Evolutionary conservation across 1,140 invertebrate species (phyloP).

Genomic region (Drosophila tsacasi): DNA sequence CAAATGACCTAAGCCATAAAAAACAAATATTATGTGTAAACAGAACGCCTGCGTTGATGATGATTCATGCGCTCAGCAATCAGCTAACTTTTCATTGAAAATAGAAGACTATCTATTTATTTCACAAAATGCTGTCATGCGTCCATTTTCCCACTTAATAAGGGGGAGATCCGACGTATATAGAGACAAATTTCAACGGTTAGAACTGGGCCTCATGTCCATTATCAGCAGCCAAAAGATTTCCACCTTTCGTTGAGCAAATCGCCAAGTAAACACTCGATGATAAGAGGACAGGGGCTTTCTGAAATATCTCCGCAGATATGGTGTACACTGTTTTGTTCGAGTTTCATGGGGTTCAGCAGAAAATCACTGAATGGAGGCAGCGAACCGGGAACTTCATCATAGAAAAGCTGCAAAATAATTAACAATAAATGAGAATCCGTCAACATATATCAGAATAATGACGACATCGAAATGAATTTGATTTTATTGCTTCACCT

Average conservation of each 20-base stretch:
- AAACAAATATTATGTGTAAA: neutral
- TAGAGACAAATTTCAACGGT: neutral
- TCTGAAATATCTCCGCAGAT: constrained; percentile 20
- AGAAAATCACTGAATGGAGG: constrained; percentile 17
- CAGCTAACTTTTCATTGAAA: neutral
- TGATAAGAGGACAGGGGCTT: constrained; percentile 28
- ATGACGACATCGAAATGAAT: constrained; percentile 52
- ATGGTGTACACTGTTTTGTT: constrained; percentile 14
- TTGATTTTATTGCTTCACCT: constrained; percentile 14
- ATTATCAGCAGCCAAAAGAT: constrained; percentile 40
- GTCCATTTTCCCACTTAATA: neutral
- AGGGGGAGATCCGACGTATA: neutral
- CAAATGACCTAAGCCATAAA: constrained; percentile 13
- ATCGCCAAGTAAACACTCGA: constrained; percentile 34
- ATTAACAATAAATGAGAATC: constrained; percentile 47
- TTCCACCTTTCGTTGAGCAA: constrained; percentile 35
- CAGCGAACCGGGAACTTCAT: constrained; percentile 31
- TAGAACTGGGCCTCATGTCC: constrained; percentile 6
- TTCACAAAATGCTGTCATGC: neutral
- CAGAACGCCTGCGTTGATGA: neutral
- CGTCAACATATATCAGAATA: constrained; percentile 48
- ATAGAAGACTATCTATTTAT: constrained; percentile 2
- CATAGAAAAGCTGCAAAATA: constrained; percentile 3
- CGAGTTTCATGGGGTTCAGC: constrained; percentile 2
- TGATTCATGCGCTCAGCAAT: constrained; percentile 22